Conservation (phyloP, 23 tunicate species). For the Halocynthia roretzi region DNA sequence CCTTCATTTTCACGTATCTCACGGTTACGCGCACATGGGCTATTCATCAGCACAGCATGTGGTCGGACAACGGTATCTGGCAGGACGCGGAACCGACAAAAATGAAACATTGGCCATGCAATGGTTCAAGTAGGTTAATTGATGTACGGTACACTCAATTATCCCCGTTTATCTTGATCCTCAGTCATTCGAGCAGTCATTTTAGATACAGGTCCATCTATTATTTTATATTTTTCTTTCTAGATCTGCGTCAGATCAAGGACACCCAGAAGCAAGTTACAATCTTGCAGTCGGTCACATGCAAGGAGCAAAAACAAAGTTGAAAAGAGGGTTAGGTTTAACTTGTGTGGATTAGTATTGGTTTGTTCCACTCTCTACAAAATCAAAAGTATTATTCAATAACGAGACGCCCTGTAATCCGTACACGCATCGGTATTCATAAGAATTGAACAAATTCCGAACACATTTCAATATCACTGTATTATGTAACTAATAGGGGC, state of each 20-base stretch:
- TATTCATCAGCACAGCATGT: constrained; percentile 93
- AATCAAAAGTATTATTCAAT: no score
- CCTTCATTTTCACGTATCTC: constrained; percentile 79
- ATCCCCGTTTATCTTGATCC: neutral
- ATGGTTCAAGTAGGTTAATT: constrained; percentile 77
- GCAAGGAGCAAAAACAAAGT: constrained; percentile 64
- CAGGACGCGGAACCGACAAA: constrained; percentile 58
- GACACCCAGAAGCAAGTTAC: constrained; percentile 83
- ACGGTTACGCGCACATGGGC: constrained; percentile 90
- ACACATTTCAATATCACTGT: no score
- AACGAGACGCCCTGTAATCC: no score
- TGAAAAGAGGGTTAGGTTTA: constrained; percentile 50
- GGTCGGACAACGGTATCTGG: constrained; percentile 73
- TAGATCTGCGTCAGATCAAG: constrained; percentile 91
- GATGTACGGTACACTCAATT: neutral
- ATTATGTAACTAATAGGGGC: no score
- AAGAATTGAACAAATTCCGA: no score
- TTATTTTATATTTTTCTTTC: neutral
- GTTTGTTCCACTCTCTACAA: no score
- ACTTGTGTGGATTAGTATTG: no score
- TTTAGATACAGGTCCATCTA: no score
- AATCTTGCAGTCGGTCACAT: constrained; percentile 92
- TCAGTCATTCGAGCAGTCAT: neutral
- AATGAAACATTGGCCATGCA: constrained; percentile 79
- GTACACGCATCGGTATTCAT: no score